Evolutionary conservation across 2,113 vertebrate genomes (phyloP).

Genomic region (Narcine bancroftii): DNA sequence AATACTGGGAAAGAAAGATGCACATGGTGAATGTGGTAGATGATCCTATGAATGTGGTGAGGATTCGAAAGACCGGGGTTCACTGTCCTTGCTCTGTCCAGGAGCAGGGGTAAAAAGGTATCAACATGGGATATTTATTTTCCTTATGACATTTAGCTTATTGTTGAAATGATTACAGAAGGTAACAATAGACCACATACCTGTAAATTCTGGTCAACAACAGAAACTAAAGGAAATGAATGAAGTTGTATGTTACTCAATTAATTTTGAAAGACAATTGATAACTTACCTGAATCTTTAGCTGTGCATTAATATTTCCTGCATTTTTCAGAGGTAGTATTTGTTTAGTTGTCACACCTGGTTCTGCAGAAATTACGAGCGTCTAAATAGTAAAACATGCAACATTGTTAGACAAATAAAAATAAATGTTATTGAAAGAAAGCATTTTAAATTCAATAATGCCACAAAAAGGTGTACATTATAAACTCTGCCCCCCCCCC

Average conservation of each 20-base stretch:
- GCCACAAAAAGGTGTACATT: neutral
- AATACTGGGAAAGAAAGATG: no score
- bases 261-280: neutral
- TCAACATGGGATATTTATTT: no score
- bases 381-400: slow-evolving; percentile 55
- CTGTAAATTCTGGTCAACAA: neutral
- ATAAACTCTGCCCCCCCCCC: neutral
- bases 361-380: slow-evolving; percentile 58
- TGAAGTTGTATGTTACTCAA: no score
- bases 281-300: slow-evolving; percentile 73
- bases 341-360: slow-evolving; percentile 65
- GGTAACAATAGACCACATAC: no score
- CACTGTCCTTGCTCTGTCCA: no score
- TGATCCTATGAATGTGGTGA: no score
- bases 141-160: no score
- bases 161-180: no score
- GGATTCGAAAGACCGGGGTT: no score
- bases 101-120: no score
- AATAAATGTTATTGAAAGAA: neutral
- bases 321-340: slow-evolving; percentile 84
- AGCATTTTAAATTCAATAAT: neutral
- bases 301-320: slow-evolving; percentile 79
- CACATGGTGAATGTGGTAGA: no score
- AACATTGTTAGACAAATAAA: neutral
- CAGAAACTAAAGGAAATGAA: neutral